Evolutionary conservation across 23 tunicate genomes (phyloP).

Genomic region (Botrylloides violaceus): DNA sequence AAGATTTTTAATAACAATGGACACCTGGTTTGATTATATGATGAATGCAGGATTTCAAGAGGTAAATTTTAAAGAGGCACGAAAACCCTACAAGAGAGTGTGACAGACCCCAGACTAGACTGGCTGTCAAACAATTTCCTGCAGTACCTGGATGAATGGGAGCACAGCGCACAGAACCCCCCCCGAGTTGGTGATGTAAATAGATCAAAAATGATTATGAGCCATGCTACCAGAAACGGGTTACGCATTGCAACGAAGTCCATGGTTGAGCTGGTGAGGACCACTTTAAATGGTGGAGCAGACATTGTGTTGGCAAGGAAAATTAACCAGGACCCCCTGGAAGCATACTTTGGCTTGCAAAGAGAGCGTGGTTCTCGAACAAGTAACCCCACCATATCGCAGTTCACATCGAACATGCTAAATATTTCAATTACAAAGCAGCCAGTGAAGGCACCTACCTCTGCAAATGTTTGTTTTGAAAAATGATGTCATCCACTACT

Average conservation of each 20-base stretch:
- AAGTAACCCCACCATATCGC: neutral
- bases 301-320: neutral
- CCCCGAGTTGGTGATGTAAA: constrained; percentile 14
- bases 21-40: too few species aligned
- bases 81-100: too few species aligned
- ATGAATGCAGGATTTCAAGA: too few species aligned
- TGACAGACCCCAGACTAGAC: neutral
- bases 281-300: constrained; percentile 4
- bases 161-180: neutral
- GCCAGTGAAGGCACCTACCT: too few species aligned
- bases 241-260: constrained; percentile 18
- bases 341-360: constrained; percentile 28
- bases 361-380: constrained; percentile 4
- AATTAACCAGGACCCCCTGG: constrained; percentile 25
- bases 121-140: constrained; percentile 24
- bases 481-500: too few species aligned
- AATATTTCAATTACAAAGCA: too few species aligned
- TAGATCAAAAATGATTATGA: constrained; percentile 17
- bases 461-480: too few species aligned
- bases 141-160: too few species aligned
- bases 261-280: constrained; percentile 15
- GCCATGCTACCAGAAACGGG: constrained; percentile 11
- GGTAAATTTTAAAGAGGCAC: too few species aligned
- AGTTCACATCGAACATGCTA: constrained; percentile 10
- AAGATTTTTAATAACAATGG: too few species aligned